Conservation (phyloP, 2,888 invertebrate genomes). For the Drosophila meridionalis region DNA sequence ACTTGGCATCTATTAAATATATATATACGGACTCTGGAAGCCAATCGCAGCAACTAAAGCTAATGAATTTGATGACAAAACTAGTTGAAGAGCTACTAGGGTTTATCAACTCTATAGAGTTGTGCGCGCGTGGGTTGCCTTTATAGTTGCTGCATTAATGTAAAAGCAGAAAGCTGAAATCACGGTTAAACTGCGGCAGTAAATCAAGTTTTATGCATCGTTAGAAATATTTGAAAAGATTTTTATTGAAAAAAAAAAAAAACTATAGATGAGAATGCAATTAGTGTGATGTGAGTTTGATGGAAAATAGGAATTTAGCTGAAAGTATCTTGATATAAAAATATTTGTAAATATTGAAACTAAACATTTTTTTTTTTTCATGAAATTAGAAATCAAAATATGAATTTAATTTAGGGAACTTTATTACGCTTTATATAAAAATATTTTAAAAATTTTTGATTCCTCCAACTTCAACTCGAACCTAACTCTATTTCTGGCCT, state of each 20-base stretch:
- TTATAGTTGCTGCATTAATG: conserved; percentile 22
- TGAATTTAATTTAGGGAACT: too few relatives aligned
- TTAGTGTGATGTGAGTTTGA: neutral
- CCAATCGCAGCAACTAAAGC: conserved; percentile 42
- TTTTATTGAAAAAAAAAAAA: neutral
- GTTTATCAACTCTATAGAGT: conserved; percentile 7
- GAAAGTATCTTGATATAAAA: neutral
- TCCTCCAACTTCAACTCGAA: neutral
- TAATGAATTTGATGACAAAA: conserved; percentile 79
- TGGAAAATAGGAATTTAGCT: neutral
- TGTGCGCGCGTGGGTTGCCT: conserved; percentile 46
- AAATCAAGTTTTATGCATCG: conserved; percentile 7
- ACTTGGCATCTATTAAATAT: conserved; percentile 12
- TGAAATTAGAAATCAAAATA: too few relatives aligned
- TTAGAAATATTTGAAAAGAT: neutral
- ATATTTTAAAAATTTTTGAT: too few relatives aligned
- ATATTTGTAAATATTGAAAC: neutral
- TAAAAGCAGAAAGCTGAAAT: neutral
- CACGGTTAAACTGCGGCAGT: neutral
- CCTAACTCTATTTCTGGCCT: neutral
- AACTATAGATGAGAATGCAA: neutral
- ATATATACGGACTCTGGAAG: neutral
- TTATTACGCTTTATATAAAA: too few relatives aligned
- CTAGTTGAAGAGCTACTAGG: conserved; percentile 71
- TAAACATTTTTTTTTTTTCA: too few relatives aligned